Evolutionary conservation across 2,888 invertebrate species (phyloP), one percentile per base, ranked within the genome.

Genomic region (Chesias legatella): DNA sequence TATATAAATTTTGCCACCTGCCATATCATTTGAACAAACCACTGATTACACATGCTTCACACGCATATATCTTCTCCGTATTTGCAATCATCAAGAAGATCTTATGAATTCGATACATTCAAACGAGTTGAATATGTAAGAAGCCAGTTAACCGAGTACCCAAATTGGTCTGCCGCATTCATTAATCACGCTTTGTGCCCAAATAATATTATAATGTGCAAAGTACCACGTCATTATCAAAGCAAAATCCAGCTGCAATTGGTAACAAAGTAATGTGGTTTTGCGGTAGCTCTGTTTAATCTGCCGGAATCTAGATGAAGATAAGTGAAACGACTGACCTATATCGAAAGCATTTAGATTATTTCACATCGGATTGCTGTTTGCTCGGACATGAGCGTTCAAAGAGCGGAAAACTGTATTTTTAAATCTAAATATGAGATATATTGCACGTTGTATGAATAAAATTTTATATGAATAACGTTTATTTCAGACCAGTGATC

Each of bases 61-160:
- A n/a, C n/a, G n/a, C n/a, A n/a, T n/a, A n/a, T n/a, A n/a, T n/a
- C n/a, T n/a, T n/a, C n/a, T n/a, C n/a, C n/a, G n/a, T n/a, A n/a
- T n/a, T n/a, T n/a, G 13, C 23, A 24, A 30, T 24, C 17, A 36
- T 24, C 29, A 20, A 7, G 30, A 10, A 17, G 17, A 36, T 30
- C 20, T 36, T n/a, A 20, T 34, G 21, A 34, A 10, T 3, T 17
- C 21, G 8, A 27, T 28, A 7, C 10, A 11, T 28, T 8, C 21
- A 26, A 34, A 27, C 8, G 27, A 21, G 27, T 28, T 34, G 22
- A 21, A 17, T 20, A 13, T 27, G 30, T 10, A 23, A 17, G 56
- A 67, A 73, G 80, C 79, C 81, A 80, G 55, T 81, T 81, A 82
- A 81, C 82, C 65, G 62, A 63, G 70, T 72, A 68, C 73, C 75